A percentile compares a stretch with the other conserved stretches of the same genome.
phyloP scores from a whole-genome alignment of 2,113 vertebrate species.

The Cyanoliseus patagonus region DNA sequence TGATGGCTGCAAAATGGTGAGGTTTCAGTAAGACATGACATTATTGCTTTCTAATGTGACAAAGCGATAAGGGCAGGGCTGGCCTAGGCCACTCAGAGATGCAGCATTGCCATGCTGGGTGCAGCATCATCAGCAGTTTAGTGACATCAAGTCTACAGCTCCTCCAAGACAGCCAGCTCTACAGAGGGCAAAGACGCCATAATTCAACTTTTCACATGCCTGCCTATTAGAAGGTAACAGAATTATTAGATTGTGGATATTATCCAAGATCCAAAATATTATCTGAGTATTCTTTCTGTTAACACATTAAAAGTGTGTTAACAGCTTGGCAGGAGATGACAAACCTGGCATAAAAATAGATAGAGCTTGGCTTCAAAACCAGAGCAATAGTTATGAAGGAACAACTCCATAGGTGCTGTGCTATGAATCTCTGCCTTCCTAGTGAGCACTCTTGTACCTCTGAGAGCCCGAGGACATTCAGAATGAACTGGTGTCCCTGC shows the following conservation, averaged over 20 bases:
- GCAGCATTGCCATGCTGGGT: neutral
- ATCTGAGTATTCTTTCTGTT: neutral
- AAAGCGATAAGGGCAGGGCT: neutral
- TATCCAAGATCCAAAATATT: neutral
- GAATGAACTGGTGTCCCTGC: neutral
- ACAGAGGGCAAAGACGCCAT: neutral
- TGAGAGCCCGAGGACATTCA: neutral
- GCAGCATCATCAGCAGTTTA: neutral
- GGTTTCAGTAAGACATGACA: neutral
- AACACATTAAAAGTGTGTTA: neutral
- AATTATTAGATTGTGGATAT: neutral
- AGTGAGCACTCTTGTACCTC: neutral
- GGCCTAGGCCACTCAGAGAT: neutral
- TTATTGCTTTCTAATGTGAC: neutral
- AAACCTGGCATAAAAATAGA: neutral
- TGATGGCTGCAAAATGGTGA: neutral
- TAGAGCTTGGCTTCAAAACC: neutral
- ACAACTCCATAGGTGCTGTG: neutral
- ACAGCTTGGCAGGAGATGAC: neutral
- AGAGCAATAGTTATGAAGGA: neutral
- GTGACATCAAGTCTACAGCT: neutral
- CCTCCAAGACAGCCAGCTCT: neutral
- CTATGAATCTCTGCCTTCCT: neutral
- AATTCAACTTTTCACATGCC: neutral
- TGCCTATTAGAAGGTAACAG: neutral